Percentiles rank a stretch among this genome's conserved stretches.
phyloP scores from a whole-genome alignment of 2,113 vertebrate genomes.

The Crotophaga sulcirostris region DNA sequence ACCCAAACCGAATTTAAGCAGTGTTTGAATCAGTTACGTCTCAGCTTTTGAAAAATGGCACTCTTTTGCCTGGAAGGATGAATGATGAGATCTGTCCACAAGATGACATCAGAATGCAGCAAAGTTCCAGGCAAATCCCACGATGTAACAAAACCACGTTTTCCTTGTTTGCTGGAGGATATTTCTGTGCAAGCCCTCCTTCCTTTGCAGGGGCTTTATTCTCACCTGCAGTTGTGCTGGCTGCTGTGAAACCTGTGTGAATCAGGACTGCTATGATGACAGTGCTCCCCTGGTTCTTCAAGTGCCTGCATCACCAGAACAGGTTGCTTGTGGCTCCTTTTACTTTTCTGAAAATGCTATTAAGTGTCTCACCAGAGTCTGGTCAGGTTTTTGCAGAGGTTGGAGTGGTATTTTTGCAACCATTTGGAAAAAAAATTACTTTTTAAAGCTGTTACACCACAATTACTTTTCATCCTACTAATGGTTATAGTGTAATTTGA shows the following conservation, averaged over 20 bases:
- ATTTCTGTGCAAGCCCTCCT: background rate
- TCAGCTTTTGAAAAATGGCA: background rate
- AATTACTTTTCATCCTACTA: background rate
- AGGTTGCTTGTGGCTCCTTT: rapidly evolving
- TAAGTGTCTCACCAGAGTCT: rapidly evolving
- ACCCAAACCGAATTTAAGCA: background rate
- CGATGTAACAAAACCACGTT: background rate
- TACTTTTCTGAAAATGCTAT: background rate
- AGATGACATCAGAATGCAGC: background rate
- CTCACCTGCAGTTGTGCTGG: background rate
- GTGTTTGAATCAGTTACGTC: background rate
- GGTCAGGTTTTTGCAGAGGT: background rate
- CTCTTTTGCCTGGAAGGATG: background rate
- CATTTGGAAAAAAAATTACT: background rate
- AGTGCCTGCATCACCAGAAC: background rate
- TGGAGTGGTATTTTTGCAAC: background rate
- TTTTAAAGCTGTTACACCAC: background rate
- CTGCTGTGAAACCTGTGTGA: background rate
- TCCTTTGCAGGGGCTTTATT: background rate
- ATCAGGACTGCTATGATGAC: rapidly evolving
- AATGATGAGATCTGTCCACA: background rate
- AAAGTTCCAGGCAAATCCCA: background rate
- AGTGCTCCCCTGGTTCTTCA: rapidly evolving
- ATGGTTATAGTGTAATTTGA: background rate
- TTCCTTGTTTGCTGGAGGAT: background rate